Conservation (phyloP, 1,140 invertebrate species). For the Camponotus pennsylvanicus region DNA sequence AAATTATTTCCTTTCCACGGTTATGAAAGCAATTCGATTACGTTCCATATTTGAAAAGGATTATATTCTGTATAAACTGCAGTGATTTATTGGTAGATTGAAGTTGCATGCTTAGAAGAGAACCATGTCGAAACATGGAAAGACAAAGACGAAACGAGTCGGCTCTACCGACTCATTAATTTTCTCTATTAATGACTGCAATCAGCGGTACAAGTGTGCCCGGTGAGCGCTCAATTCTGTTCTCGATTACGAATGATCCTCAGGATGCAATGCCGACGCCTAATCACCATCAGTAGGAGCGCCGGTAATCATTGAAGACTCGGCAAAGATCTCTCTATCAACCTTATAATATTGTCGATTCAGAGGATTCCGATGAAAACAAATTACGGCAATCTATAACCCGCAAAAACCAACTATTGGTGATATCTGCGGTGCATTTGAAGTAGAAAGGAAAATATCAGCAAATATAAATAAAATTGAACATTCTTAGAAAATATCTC, state of each 20-base stretch:
- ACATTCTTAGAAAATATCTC: neutral
- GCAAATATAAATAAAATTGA: neutral
- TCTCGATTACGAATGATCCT: conserved; percentile 75
- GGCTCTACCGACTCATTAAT: conserved; percentile 70
- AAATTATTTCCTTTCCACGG: conserved; percentile 34
- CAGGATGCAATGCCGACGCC: conserved; percentile 66
- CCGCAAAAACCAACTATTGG: conserved; percentile 8
- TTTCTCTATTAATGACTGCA: conserved; percentile 77
- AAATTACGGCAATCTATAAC: conserved; percentile 26
- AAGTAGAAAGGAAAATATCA: neutral
- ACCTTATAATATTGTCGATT: conserved; percentile 62
- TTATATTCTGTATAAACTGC: conserved; percentile 57
- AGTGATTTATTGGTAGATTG: conserved; percentile 74
- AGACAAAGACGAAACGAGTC: conserved; percentile 72
- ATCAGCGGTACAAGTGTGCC: conserved; percentile 67
- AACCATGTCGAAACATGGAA: conserved; percentile 58
- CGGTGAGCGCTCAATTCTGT: conserved; percentile 72
- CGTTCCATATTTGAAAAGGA: conserved; percentile 42
- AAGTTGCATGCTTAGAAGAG: conserved; percentile 55
- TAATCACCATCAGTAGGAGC: conserved; percentile 66
- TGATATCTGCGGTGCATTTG: neutral
- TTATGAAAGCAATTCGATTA: conserved; percentile 60
- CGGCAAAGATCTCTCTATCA: conserved; percentile 70
- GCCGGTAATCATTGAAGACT: conserved; percentile 66
- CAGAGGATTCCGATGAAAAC: conserved; percentile 25